Evolutionary conservation across 2,797 vertebrate genomes (phyloP).

Genomic region (Gymnothorax javanicus): DNA sequence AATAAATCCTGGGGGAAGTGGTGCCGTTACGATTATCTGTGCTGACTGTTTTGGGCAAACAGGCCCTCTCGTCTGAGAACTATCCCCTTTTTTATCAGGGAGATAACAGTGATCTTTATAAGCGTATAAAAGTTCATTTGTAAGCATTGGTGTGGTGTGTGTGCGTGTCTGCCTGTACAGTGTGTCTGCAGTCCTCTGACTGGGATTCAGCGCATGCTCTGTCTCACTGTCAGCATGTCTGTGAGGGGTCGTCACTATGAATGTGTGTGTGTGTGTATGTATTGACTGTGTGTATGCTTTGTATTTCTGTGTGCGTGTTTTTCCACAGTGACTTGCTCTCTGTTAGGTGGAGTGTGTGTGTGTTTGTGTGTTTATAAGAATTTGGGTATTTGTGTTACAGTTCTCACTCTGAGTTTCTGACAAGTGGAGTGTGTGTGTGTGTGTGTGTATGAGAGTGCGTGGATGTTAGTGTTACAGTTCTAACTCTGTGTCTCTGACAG

Average conservation of each 20-base stretch:
- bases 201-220: too few species aligned
- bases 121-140: neutral
- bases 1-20: too few species aligned
- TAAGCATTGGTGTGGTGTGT: neutral
- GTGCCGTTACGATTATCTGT: neutral
- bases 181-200: too few species aligned
- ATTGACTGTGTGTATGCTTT: neutral
- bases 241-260: too few species aligned
- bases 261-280: neutral
- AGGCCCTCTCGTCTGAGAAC: neutral
- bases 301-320: neutral
- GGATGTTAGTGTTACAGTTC: neutral
- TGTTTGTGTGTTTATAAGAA: neutral
- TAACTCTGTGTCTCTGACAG: slow-evolving; percentile 45
- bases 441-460: neutral
- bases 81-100: neutral
- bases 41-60: neutral
- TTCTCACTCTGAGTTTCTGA: neutral
- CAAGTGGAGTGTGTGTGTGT: neutral
- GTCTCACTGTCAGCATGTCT: too few species aligned
- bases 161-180: neutral
- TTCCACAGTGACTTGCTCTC: too few species aligned
- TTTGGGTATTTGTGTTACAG: neutral
- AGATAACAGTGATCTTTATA: neutral
- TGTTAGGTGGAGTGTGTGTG: neutral